Base-by-base conservation (phyloP, 2,797 vertebrate genomes). In the Epinephelus awoara region DNA sequence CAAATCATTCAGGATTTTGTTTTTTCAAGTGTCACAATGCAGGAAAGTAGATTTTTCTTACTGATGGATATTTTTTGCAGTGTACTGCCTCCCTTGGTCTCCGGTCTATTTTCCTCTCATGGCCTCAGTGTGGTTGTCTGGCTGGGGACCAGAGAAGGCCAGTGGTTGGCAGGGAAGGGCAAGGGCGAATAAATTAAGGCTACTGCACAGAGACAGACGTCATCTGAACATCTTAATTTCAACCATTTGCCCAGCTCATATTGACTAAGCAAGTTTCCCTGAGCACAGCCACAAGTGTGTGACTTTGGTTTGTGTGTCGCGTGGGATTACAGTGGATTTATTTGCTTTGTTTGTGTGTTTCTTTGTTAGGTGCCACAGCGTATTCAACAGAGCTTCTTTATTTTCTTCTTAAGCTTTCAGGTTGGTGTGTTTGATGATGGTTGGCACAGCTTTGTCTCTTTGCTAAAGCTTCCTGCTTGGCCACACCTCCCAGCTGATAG, bases 81-180 rank as follows among this genome's bases (percentile, higher is more conserved):
- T 52, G 59, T 52, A 29, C 6, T 51, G 65, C 59, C 25, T 51
- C 54, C 2, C 34, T 19, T 50, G 18, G 0, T 55, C 6, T 56
- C 21, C 42, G 23, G 72, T 74, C 66, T 82, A 46, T 77, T 80
- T 83, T 81, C 23, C 61, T 49, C 56, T 71, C 47, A 51, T 50
- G 55, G 79, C 65, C 47, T 80, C 66, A 2, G 62, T 71, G 77
- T 75, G 72, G 67, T 83, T 56, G 75, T 84, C 85, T 86, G 79
- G 72, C 74, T n/a, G 46, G n/a, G 27, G 74, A 80, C 65, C 78
- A 83, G 69, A n/a, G 18, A 47, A 49, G 75, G 19, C 59, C 61
- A 63, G 61, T 46, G 67, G 71, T 72, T 81, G 66, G 58, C 70
- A 75, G 11, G 23, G 49, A 34, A 57, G 49, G 40, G 19, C 34